Percentiles rank a stretch among this genome's conserved stretches.
These are phyloP conservation scores for Pararge aegeria DNA, from an alignment of 1,140 invertebrate genomes.

Conservation along the genomic window DNA sequence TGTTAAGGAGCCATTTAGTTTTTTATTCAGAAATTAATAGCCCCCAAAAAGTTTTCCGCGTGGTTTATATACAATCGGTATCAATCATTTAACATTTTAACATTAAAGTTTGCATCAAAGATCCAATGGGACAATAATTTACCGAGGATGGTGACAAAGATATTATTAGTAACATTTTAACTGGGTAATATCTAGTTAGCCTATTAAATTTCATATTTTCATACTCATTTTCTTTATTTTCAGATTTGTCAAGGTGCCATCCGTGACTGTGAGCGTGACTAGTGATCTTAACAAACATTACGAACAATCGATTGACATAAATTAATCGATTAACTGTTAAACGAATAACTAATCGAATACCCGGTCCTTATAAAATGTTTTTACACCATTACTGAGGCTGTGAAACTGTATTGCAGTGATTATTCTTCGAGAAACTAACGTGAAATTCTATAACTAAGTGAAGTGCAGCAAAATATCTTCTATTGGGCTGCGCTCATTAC, in stretches of 20 bases:
- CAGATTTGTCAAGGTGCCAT: constrained; percentile 27
- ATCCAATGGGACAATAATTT: too few species aligned
- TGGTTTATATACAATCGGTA: too few species aligned
- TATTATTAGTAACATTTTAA: too few species aligned
- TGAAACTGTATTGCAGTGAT: constrained; percentile 15
- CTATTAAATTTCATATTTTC: not conserved
- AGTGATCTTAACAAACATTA: constrained; percentile 17
- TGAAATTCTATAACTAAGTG: constrained; percentile 12
- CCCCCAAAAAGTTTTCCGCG: too few species aligned
- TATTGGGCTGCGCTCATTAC: constrained; percentile 27
- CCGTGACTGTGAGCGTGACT: constrained; percentile 25
- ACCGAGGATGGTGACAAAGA: too few species aligned
- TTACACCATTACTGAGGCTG: constrained; percentile 12
- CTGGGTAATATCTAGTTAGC: too few species aligned
- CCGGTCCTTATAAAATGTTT: constrained; percentile 18
- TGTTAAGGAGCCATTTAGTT: too few species aligned
- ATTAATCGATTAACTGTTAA: constrained; percentile 30
- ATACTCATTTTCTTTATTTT: constrained; percentile 19
- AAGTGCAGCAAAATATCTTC: constrained; percentile 21
- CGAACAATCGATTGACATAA: constrained; percentile 20
- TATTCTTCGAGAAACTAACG: constrained; percentile 12
- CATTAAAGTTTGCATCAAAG: too few species aligned
- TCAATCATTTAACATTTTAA: too few species aligned
- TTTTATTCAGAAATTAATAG: too few species aligned
- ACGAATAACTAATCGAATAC: constrained; percentile 26